phyloP scores from a whole-genome alignment of 2,113 vertebrate species.

The Elaphurus davidianus region DNA sequence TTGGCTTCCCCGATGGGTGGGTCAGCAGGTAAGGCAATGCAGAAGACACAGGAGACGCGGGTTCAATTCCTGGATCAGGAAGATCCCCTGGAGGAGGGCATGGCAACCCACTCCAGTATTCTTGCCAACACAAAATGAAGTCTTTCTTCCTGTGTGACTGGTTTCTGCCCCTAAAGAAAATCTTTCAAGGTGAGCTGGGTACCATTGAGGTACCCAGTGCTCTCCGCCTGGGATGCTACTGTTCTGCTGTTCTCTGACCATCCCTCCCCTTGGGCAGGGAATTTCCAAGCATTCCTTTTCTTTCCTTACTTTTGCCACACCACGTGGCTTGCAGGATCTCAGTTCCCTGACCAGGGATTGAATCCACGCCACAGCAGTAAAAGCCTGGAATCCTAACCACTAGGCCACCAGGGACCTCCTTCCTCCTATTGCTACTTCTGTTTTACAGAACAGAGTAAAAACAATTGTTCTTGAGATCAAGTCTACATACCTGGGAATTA shows the following conservation, averaged over 20 bases:
- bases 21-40: neutral
- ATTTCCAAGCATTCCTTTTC: neutral
- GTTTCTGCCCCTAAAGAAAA: neutral
- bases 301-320: neutral
- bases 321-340: neutral
- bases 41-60: neutral
- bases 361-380: neutral
- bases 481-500: neutral
- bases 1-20: accelerated
- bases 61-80: neutral
- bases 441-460: neutral
- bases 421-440: neutral
- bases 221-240: neutral
- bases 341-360: neutral
- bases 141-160: neutral
- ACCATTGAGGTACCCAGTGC: neutral
- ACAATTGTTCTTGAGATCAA: neutral
- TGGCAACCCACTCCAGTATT: neutral
- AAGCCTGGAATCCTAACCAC: neutral
- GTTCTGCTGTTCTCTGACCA: accelerated
- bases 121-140: neutral
- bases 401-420: accelerated
- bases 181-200: neutral
- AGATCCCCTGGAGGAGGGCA: neutral
- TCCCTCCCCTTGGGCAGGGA: neutral